Evolutionary conservation across 1,140 invertebrate genomes (phyloP), one percentile per base, ranked within the genome.

Genomic region (Sycophaga agraensis): DNA sequence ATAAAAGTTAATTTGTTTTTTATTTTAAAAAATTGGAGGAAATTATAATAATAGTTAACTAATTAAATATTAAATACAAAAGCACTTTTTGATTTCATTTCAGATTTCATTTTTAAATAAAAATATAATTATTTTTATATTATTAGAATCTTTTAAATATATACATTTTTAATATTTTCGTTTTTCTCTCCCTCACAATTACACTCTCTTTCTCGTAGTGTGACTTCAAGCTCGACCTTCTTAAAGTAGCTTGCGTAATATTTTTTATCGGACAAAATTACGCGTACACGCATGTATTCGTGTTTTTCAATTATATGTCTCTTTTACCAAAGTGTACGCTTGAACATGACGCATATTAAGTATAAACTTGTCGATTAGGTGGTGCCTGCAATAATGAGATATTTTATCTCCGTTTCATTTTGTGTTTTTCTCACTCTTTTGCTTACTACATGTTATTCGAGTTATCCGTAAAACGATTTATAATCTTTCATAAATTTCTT

Each of bases 231-330:
- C 63, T 68, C 71, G 78, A 75, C 78, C 78, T 80, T 79, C 76
- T 72, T 58, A 65, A 65, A 66, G 55, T 57, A 40, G 31, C 68
- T 80, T 80, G 75, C 76, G 75, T 77, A 80, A 80, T 74, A 71
- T 72, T 72, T 75, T n/a, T 78, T 77, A 78, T 78, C 78, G 67
- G 68, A 67, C 69, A 68, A 77, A 79, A 77, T 78, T 78, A 70
- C 70, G 63, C 66, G 66, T 60, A 40, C 56, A 45, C 49, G 63
- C 67, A 42, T 35, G 16, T 31, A 11, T 56, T 21, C 24, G 16
- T 14, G 14, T 17, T 19, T 21, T 51, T 35, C 21, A 6, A 3
- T 39, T 22, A n/a, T n/a, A n/a, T 48, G 34, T 14, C 17, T 58
- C 42, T 17, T 46, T 8, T 37, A 28, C 19, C 4, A 14, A 11